Base-by-base conservation (phyloP, 1,140 invertebrate species). In the Anthonomus grandis region DNA sequence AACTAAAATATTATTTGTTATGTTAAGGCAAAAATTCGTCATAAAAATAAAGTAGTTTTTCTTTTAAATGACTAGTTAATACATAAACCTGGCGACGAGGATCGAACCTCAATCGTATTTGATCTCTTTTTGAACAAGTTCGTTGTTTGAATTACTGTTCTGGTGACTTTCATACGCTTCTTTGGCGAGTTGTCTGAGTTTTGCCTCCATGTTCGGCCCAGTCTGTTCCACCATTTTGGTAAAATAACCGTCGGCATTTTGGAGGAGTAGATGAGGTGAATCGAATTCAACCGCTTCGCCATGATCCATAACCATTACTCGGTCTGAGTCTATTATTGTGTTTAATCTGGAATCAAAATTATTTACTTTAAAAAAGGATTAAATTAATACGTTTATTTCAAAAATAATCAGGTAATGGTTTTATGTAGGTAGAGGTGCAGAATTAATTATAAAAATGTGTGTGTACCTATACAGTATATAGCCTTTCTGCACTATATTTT, bases 161-260 rank as follows among this genome's bases (percentile, higher is more conserved):
- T n/a, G n/a, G n/a, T n/a, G n/a, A n/a, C n/a, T 60, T 19, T 67
- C 58, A 23, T 61, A 67, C 36, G 59, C 59, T 4, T 64, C 47
- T 49, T 56, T 18, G 10, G 67, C 67, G 10, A 60, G 31, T 60
- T 57, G 47, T 50, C 55, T 59, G 13, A 69, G 50, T 24, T 57
- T 62, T 10, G 37, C 36, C 22, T 63, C 62, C 59, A 66, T 57
- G 8, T 13, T 19, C 4, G 57, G 25, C 8, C 64, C 63, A 12
- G 83, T 84, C 83, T 85, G 17, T 80, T 84, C 70, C 83, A 83
- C 25, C 82, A 78, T n/a, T 84, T 82, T 82, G 89, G 84, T 54
- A 74, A 91, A 83, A 46, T 79, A 74, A 21, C 87, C 83, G 17
- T 78, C 74, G 17, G 60, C 42, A 49, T 72, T 67, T 60, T 68